Evolutionary conservation across 2,797 vertebrate species (phyloP).

Genomic region (Chaunax sp.): DNA sequence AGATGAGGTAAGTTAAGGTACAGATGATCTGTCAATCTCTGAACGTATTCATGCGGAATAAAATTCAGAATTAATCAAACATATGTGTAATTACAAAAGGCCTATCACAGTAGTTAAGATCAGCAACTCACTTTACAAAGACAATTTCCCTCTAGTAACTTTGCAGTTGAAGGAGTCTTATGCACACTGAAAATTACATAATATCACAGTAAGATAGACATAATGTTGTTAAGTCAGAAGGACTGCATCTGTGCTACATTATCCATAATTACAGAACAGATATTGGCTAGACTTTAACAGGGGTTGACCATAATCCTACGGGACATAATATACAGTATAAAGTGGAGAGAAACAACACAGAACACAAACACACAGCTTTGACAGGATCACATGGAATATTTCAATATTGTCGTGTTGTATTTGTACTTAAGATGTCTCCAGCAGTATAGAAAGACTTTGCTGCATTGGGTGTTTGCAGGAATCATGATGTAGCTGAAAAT

Average conservation of each 20-base stretch:
- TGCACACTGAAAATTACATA: conserved; percentile 44
- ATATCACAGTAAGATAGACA: conserved; percentile 67
- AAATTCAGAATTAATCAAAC: conserved; percentile 48
- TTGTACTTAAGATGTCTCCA: conserved; percentile 54
- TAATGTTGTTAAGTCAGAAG: conserved; percentile 49
- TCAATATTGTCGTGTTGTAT: conserved; percentile 61
- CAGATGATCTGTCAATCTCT: conserved; percentile 28
- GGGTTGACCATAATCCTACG: conserved; percentile 27
- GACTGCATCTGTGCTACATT: conserved; percentile 66
- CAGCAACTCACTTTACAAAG: conserved; percentile 24
- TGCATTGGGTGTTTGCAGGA: conserved; percentile 46
- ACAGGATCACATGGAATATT: conserved; percentile 52
- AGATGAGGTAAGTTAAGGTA: background rate
- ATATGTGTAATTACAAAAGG: conserved; percentile 41
- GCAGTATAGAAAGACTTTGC: conserved; percentile 30
- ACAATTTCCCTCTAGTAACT: background rate
- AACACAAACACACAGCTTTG: conserved; percentile 59
- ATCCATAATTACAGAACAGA: conserved; percentile 63
- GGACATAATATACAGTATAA: conserved; percentile 42
- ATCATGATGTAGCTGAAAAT: conserved; percentile 35
- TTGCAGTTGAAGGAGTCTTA: conserved; percentile 21
- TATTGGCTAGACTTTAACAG: conserved; percentile 37
- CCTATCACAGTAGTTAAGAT: conserved; percentile 39
- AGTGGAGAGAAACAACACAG: conserved; percentile 51
- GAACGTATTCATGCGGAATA: conserved; percentile 46